A percentile compares a stretch with the other conserved stretches of the same genome.
These are phyloP conservation scores for Falco novaeseelandiae DNA, from an alignment of 2,797 vertebrate species.

Conservation along the genomic window DNA sequence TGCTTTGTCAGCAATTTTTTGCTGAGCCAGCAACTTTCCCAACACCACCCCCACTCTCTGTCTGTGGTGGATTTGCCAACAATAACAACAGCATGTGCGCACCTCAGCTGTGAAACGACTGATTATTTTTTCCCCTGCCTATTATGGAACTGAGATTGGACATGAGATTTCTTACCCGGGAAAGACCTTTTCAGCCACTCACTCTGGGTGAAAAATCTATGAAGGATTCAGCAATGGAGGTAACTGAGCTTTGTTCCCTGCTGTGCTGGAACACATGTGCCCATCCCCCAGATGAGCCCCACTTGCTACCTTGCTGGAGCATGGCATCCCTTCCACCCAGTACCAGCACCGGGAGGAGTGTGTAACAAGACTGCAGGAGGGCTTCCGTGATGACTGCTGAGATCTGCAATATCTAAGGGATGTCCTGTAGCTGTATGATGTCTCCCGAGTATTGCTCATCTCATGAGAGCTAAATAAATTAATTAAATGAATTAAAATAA, in stretches of 20 bases:
- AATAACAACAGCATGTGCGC: fast-evolving
- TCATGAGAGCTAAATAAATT: background rate
- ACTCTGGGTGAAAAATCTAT: background rate
- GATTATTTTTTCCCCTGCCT: background rate
- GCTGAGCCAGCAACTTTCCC: background rate
- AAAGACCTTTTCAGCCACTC: background rate
- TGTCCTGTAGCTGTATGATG: background rate
- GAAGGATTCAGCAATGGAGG: background rate
- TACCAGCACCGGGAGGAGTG: background rate
- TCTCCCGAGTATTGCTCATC: background rate
- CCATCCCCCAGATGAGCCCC: fast-evolving
- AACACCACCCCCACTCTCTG: fast-evolving
- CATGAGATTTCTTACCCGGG: background rate
- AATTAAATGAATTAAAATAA: background rate
- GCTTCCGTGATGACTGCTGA: background rate
- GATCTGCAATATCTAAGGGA: background rate
- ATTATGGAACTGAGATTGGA: background rate
- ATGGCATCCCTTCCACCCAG: background rate
- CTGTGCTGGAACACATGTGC: background rate
- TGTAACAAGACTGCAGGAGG: background rate
- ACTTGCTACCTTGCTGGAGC: fast-evolving
- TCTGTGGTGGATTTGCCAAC: background rate
- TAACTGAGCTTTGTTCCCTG: background rate
- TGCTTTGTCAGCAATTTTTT: no score
- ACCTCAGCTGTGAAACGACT: background rate